Base-by-base conservation (phyloP, 2,888 invertebrate species). In the Xestoiulus laeticollis region DNA sequence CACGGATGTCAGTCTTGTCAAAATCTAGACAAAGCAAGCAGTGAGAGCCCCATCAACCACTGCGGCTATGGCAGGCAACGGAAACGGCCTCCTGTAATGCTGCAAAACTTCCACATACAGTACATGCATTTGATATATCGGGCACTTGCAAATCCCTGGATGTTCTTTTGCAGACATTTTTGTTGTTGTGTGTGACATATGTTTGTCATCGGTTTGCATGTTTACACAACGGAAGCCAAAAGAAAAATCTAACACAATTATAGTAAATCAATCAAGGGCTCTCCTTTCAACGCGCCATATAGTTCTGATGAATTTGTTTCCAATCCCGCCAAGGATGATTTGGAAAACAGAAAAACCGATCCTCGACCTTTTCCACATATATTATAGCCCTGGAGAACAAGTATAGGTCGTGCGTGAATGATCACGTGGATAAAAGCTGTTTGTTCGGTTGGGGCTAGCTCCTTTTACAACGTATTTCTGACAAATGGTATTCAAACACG, bases 161-260 rank as follows among this genome's bases (percentile, higher is more conserved):
- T 14, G 48, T 2, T 14, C 48, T 48, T 48, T 14, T 10, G 14
- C 48, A 48, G 14, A 16, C 19, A 16, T 48, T 48, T 48, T 48
- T 48, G 16, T 48, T 48, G 3, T 48, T 19, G 14, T 48, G 14
- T 48, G 16, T 48, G 48, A 19, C 53, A n/a, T n/a, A n/a, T 19
- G 53, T 19, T n/a, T n/a, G 53, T n/a, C 53, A 59, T 59, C 53
- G 19, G 19, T n/a, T n/a, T 16, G 16, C 6, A 59, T 59, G 53
- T 59, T 59, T 59, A 59, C 22, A n/a, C 53, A n/a, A 5, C n/a
- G 53, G 19, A n/a, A 59, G 53, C 53, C 53, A 59, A 59, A 59
- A 59, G n/a, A 59, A 59, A 59, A 59, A 59, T n/a, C 53, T 59
- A 59, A 59, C n/a, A n/a, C 53, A 59, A 59, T 59, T 59, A 59